These are phyloP conservation scores for Metallyticus violacea DNA, from an alignment of 2,888 invertebrate species.

Conservation along the genomic window DNA sequence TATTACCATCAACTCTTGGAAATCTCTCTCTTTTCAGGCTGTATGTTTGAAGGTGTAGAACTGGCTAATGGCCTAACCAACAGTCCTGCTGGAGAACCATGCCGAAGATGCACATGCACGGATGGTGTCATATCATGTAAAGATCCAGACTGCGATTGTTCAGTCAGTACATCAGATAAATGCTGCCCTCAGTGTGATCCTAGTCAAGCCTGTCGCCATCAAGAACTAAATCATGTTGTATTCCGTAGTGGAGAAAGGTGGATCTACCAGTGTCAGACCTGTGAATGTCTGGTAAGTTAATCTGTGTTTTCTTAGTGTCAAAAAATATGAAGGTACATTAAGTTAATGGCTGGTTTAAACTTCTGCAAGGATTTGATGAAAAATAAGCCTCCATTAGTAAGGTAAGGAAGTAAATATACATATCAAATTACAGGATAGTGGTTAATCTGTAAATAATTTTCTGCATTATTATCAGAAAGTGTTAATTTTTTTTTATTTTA, in stretches of 20 bases:
- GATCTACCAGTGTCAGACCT: conserved; percentile 89
- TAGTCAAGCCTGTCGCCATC: conserved; percentile 71
- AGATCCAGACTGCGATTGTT: conserved; percentile 69
- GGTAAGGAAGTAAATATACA: no score
- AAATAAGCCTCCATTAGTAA: no score
- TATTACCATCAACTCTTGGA: no score
- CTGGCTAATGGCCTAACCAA: conserved; percentile 58
- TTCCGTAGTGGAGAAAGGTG: conserved; percentile 81
- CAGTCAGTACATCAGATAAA: conserved; percentile 41
- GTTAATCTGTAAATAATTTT: no score
- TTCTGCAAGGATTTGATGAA: no score
- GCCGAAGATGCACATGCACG: conserved; percentile 53
- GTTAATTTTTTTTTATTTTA: no score
- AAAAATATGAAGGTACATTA: no score
- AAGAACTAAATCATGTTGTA: conserved; percentile 71
- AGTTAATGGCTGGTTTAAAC: no score
- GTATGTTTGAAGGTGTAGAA: conserved; percentile 67
- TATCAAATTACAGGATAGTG: no score
- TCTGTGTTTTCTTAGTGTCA: background rate
- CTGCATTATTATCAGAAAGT: no score
- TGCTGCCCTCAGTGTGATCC: conserved; percentile 83
- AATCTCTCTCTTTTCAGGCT: no score
- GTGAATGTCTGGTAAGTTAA: conserved; percentile 77
- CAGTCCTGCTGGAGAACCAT: conserved; percentile 49
- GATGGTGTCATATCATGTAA: conserved; percentile 66